phyloP scores from a whole-genome alignment of 2,113 vertebrate species.

The Spilogale gracilis region DNA sequence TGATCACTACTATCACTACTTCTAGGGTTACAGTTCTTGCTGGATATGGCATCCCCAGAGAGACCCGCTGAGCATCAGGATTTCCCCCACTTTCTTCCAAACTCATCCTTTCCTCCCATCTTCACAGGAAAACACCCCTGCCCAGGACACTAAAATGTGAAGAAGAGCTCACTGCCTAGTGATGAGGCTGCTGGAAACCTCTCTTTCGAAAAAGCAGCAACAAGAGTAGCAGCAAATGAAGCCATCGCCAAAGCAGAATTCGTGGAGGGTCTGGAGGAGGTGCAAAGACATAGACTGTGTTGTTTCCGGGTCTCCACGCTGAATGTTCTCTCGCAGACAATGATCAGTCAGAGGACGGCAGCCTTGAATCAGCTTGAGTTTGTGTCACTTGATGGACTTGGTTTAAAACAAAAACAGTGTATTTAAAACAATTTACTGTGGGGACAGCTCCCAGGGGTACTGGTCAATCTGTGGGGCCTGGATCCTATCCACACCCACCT shows the following conservation, averaged over 20 bases:
- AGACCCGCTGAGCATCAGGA: background rate
- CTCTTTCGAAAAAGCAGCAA: conserved; percentile 38
- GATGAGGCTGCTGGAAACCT: conserved; percentile 57
- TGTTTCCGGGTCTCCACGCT: accelerated
- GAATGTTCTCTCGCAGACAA: accelerated
- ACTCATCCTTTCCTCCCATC: conserved; percentile 38
- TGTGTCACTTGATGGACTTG: background rate
- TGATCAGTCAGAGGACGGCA: background rate
- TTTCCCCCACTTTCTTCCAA: background rate
- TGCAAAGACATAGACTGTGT: too few relatives aligned
- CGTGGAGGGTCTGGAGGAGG: background rate
- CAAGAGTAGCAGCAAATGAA: background rate
- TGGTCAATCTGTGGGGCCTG: background rate
- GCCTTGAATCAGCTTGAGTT: conserved; percentile 4
- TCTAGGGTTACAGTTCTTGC: accelerated
- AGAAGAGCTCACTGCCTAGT: background rate
- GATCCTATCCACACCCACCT: background rate
- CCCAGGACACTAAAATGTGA: conserved; percentile 73
- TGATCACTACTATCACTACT: too few relatives aligned
- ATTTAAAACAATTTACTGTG: conserved; percentile 27
- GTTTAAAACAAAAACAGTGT: background rate
- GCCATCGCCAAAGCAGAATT: background rate
- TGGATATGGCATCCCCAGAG: background rate
- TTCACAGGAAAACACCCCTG: conserved; percentile 68
- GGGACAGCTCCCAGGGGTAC: background rate